These are phyloP conservation scores for Gallinago nigripennis DNA, from an alignment of 2,797 vertebrate genomes.

Conservation along the genomic window DNA sequence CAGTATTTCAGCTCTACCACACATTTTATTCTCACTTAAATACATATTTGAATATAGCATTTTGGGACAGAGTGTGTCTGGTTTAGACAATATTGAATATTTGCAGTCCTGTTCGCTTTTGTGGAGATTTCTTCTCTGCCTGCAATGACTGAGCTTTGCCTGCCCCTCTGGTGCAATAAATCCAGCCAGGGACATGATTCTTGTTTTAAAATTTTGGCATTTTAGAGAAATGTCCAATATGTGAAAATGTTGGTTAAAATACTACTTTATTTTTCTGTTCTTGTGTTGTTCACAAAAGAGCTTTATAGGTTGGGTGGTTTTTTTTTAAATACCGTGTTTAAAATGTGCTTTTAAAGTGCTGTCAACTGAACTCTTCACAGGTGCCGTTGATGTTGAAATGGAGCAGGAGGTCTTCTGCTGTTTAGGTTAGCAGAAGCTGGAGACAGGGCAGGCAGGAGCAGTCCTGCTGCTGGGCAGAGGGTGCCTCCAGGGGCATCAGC, in stretches of 20 bases:
- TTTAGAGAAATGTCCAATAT: neutral
- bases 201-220: neutral
- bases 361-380: neutral
- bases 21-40: neutral
- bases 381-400: neutral
- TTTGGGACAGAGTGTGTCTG: neutral
- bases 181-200: neutral
- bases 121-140: neutral
- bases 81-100: neutral
- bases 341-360: neutral
- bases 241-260: neutral
- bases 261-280: neutral
- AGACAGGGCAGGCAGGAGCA: neutral
- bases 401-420: neutral
- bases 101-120: neutral
- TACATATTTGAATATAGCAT: neutral
- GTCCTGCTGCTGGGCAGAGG: fast-evolving
- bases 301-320: neutral
- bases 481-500: fast-evolving
- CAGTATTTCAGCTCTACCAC: neutral
- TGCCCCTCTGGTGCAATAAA: neutral
- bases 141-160: neutral
- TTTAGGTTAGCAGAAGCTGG: neutral
- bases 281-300: neutral
- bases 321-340: neutral